Base-by-base conservation (phyloP, 2,113 vertebrate species). In the Odocoileus virginianus region DNA sequence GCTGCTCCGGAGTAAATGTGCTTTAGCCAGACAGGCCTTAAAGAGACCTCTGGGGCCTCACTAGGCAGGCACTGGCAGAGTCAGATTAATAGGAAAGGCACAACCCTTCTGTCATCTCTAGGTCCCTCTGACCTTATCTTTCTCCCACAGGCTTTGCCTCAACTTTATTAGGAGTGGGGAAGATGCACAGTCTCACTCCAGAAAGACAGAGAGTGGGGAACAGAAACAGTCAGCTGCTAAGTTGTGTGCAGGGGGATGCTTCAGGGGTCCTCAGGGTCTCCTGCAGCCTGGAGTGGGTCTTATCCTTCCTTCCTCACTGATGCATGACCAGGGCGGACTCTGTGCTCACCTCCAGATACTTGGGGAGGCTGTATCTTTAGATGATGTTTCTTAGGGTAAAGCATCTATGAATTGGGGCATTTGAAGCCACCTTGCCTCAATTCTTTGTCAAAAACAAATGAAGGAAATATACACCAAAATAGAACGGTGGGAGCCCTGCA, bases 41-140 rank as follows among this genome's bases (percentile, higher is more conserved):
- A 83, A 58, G 55, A 97, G 82, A 71, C 55, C 94, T 58, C 54
- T 6, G 43, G 76, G 87, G 82, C 60, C 78, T 91, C 74, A 3
- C 60, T 21, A 60, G 85, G 47, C 61, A 87, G 61, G 17, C 3
- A 1, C 71, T 87, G 88, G 55, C 4, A 67, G 58, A 92, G 57
- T 57, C 76, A 81, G 74, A 97, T 97, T 95, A 60, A 87, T 96
- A 84, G 91, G 36, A 92, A 88, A 97, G 28, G 45, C 55, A 36
- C 7, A 67, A 43, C 15, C 45, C 3, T 21, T 12, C 76, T 21
- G 36, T 54, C 40, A 23, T 25, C 15, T 50, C 84, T 17, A 67
- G 27, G 23, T 91, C 36, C 55, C 30, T 87, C 60, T 92, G 82
- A 89, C 93, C 94, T 98, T 97, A 82, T 96, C 95, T 95, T 45